These are phyloP conservation scores for Aphelinus atriplicis DNA, from an alignment of 1,140 invertebrate genomes.

Conservation along the genomic window DNA sequence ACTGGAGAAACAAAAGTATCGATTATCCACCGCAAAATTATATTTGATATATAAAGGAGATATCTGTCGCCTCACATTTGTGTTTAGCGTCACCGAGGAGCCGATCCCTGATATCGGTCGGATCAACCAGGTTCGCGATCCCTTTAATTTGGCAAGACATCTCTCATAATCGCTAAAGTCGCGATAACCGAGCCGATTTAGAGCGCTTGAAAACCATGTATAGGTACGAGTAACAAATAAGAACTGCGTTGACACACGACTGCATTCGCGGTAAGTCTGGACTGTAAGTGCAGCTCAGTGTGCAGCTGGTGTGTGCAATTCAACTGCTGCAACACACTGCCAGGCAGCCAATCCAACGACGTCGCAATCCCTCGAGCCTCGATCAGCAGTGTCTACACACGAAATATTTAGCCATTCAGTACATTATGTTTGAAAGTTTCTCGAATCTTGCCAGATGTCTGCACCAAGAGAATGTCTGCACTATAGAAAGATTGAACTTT, in stretches of 20 bases:
- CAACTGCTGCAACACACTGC: too few species aligned
- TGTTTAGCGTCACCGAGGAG: constrained; percentile 38
- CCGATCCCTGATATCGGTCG: constrained; percentile 65
- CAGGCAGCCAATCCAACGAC: too few species aligned
- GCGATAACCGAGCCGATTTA: not conserved
- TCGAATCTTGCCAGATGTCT: too few species aligned
- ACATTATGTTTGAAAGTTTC: too few species aligned
- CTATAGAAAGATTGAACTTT: too few species aligned
- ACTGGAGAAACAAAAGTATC: constrained; percentile 68
- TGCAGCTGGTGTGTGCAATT: too few species aligned
- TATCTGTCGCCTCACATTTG: constrained; percentile 47
- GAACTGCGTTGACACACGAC: not conserved
- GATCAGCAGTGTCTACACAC: too few species aligned
- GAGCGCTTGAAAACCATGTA: not conserved
- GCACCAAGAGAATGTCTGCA: too few species aligned
- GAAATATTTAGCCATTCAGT: too few species aligned
- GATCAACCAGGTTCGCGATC: constrained; percentile 73
- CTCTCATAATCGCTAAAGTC: constrained; percentile 36
- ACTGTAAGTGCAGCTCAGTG: too few species aligned
- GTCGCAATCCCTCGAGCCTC: too few species aligned
- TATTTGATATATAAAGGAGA: constrained; percentile 39
- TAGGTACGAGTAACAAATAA: not conserved
- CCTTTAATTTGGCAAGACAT: constrained; percentile 79
- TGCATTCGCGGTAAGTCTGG: too few species aligned
- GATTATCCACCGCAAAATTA: not conserved